Evolutionary conservation across 2,888 invertebrate genomes (phyloP), one percentile per base, ranked within the genome.

Genomic region (Adela reaumurella): DNA sequence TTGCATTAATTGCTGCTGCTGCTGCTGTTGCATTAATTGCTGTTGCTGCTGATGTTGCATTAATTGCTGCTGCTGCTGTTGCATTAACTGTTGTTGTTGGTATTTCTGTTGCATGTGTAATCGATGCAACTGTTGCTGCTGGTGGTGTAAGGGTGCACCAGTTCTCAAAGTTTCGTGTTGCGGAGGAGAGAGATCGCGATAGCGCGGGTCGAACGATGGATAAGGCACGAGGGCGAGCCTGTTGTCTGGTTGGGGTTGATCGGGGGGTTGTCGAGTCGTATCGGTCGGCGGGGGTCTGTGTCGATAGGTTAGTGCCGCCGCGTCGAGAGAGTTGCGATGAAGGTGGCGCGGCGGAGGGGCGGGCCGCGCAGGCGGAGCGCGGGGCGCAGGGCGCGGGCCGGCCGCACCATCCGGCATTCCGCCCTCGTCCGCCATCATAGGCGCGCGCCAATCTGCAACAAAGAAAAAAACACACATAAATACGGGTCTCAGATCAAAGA

Each of bases 391-490:
- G 59, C 68, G 67, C 59, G 53, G 53, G 57, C 67, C 57, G 67
- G 67, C 56, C 76, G 73, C 58, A 73, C 63, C 55, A 62, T 67
- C 66, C 72, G 62, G 59, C 35, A 35, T 35, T 67, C 68, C 65
- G 67, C 70, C 65, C 59, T 76, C 77, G 61, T 77, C 77, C 51
- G 69, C 63, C 77, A 77, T 77, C 61, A n/a, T n/a, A 5, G 77
- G 77, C 60, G 76, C 74, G 69, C 77, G 77, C 77, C 77, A 77
- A 76, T 77, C 77, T 77, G 66, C 52, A 29, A 43, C 42, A n/a
- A 29, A 49, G 8, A 24, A 4, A 24, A 24, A 24, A 24, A n/a
- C n/a, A n/a, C n/a, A n/a, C n/a, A n/a, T n/a, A n/a, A n/a, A n/a
- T n/a, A n/a, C n/a, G n/a, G n/a, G n/a, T n/a, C n/a, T n/a, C n/a